Evolutionary conservation across 2,888 invertebrate species (phyloP).

Genomic region (Drosophila monieri): DNA sequence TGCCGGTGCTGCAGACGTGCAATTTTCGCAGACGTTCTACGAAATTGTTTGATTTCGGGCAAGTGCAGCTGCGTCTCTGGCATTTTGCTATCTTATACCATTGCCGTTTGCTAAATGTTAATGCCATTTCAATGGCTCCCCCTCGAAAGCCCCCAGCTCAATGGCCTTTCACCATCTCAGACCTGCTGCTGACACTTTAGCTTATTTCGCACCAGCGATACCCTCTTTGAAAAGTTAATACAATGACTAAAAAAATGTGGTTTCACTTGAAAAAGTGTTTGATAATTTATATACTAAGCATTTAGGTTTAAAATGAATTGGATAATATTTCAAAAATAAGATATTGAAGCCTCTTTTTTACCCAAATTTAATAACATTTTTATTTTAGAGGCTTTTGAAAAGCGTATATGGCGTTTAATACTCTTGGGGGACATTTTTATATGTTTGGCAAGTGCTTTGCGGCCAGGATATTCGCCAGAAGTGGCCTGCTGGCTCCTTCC

Average conservation of each 20-base stretch:
- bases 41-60: conserved; percentile 72
- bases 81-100: conserved; percentile 67
- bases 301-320: too few relatives aligned
- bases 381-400: conserved; percentile 38
- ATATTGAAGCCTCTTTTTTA: background rate
- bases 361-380: too few relatives aligned
- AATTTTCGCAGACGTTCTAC: conserved; percentile 61
- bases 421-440: conserved; percentile 40
- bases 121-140: conserved; percentile 74
- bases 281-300: background rate
- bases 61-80: conserved; percentile 73
- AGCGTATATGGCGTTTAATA: conserved; percentile 53
- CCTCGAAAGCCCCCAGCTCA: conserved; percentile 10
- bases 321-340: background rate
- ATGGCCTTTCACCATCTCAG: conserved; percentile 16
- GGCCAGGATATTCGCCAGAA: conserved; percentile 18
- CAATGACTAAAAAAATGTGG: background rate
- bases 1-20: conserved; percentile 45
- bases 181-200: conserved; percentile 55
- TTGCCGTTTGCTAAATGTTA: conserved; percentile 76
- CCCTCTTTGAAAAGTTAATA: conserved; percentile 6
- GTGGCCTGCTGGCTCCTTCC: conserved; percentile 31
- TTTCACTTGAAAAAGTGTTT: background rate
- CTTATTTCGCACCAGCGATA: conserved; percentile 44
- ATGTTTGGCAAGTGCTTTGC: conserved; percentile 57